phyloP scores from a whole-genome alignment of 2,888 invertebrate species.

The Archips crataeganus region DNA sequence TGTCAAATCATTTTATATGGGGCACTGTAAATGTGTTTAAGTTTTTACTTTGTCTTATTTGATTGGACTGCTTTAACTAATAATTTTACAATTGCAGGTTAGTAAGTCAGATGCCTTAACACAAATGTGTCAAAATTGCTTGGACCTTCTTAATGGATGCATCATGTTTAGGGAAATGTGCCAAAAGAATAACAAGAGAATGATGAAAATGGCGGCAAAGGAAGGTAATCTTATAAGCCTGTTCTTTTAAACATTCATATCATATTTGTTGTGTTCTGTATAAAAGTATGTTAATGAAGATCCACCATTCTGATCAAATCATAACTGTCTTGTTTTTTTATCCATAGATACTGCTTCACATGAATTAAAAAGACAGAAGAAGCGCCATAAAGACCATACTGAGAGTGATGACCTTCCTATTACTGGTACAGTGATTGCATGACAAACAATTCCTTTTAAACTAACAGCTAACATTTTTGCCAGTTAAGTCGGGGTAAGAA shows the following conservation, averaged over 20 bases:
- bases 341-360: neutral
- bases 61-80: neutral
- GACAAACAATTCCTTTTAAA: neutral
- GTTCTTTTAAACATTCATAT: neutral
- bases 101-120: constrained; percentile 57
- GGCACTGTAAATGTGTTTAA: too few relatives aligned
- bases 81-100: constrained; percentile 55
- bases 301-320: too few relatives aligned
- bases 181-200: constrained; percentile 63
- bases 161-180: constrained; percentile 77
- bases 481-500: too few relatives aligned
- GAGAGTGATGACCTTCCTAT: neutral
- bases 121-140: constrained; percentile 72
- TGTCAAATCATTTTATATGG: too few relatives aligned
- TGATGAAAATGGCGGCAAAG: constrained; percentile 64
- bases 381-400: neutral
- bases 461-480: neutral
- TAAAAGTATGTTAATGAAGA: too few relatives aligned
- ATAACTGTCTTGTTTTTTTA: neutral
- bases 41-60: neutral
- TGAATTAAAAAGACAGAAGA: neutral
- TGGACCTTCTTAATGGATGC: constrained; percentile 74
- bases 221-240: constrained; percentile 62
- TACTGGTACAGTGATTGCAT: neutral
- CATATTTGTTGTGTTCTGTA: too few relatives aligned